These are phyloP conservation scores for Mercenaria mercenaria DNA, from an alignment of 1,140 invertebrate genomes.

Conservation along the genomic window DNA sequence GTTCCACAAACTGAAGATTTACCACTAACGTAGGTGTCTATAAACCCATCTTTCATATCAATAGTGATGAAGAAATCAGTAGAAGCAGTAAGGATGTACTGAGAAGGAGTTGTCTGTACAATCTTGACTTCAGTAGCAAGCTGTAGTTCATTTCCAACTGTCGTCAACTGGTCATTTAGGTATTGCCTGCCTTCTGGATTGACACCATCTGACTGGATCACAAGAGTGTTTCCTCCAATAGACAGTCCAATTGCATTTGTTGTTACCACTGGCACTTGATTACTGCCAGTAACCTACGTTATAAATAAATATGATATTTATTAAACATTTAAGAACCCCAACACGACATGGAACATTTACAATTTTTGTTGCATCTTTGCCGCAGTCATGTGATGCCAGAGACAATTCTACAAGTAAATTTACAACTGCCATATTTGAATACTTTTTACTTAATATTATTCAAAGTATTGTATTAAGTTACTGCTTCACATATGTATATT, in stretches of 20 bases:
- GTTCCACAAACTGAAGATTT: conserved; percentile 39
- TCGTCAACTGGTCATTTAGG: conserved; percentile 21
- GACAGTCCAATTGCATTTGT: conserved; percentile 44
- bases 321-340: too few species aligned
- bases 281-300: conserved; percentile 43
- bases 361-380: neutral
- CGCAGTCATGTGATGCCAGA: too few species aligned
- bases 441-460: too few species aligned
- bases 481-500: too few species aligned
- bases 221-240: conserved; percentile 33
- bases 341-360: neutral
- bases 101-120: conserved; percentile 4
- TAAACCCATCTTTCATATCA: conserved; percentile 36
- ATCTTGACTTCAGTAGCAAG: conserved; percentile 36
- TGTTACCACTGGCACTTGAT: conserved; percentile 37
- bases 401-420: too few species aligned
- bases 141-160: conserved; percentile 22
- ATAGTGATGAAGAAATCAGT: conserved; percentile 57
- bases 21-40: conserved; percentile 30
- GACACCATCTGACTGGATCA: conserved; percentile 31
- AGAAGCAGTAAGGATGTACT: conserved; percentile 39
- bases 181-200: neutral
- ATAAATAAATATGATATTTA: neutral
- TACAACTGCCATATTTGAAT: too few species aligned
- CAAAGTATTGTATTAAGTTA: too few species aligned